Evolutionary conservation across 2,113 vertebrate genomes (phyloP).

Genomic region (Philantomba maxwellii): DNA sequence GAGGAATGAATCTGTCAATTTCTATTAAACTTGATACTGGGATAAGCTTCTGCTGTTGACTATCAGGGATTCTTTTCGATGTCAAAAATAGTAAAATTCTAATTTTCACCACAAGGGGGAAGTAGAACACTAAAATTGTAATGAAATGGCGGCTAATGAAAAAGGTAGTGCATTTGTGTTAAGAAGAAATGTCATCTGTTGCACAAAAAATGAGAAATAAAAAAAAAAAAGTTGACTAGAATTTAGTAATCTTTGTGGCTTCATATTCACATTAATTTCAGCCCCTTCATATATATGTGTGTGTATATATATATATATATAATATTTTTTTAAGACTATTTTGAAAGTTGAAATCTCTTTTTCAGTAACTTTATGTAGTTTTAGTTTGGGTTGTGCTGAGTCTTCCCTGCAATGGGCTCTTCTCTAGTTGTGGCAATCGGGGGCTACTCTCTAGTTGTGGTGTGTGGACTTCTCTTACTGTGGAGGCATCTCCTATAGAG

Average conservation of each 20-base stretch:
- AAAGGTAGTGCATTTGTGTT: neutral
- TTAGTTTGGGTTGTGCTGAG: neutral
- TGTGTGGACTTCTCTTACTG: neutral
- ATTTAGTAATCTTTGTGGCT: neutral
- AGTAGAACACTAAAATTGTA: slow-evolving; percentile 38
- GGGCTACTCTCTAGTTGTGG: neutral
- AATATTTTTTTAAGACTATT: neutral
- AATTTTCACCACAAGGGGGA: slow-evolving; percentile 43
- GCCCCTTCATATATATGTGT: neutral
- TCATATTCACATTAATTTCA: neutral
- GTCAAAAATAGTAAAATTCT: slow-evolving; percentile 21
- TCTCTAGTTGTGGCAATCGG: neutral
- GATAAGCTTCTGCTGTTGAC: neutral
- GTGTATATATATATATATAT: fast-evolving
- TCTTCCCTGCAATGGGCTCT: neutral
- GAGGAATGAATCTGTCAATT: neutral
- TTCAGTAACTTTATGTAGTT: neutral
- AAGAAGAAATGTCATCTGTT: neutral
- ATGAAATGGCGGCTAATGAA: neutral
- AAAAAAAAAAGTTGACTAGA: neutral
- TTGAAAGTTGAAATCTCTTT: neutral
- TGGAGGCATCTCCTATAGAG: neutral
- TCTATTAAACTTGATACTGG: neutral
- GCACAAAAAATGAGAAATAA: slow-evolving; percentile 26
- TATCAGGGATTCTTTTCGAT: neutral